These are phyloP conservation scores for Lomographa bimaculata DNA, from an alignment of 2,888 invertebrate species.

Conservation along the genomic window DNA sequence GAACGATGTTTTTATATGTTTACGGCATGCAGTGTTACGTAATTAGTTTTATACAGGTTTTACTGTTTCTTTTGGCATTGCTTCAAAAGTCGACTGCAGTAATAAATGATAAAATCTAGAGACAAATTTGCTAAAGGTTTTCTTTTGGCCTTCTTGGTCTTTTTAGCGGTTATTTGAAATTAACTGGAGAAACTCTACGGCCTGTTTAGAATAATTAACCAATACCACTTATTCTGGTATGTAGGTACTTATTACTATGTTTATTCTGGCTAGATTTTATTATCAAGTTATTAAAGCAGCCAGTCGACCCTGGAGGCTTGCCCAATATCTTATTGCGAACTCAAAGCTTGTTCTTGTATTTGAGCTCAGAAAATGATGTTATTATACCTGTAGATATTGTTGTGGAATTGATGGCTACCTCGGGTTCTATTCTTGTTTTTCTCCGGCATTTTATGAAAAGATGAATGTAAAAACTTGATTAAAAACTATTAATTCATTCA, in stretches of 20 bases:
- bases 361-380: constrained; percentile 15
- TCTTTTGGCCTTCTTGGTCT: no score
- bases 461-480: no score
- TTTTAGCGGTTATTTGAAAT: no score
- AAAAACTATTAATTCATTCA: no score
- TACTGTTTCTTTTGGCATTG: constrained; percentile 1
- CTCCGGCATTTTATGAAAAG: no score
- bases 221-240: background rate
- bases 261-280: constrained; percentile 14
- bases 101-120: no score
- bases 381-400: no score
- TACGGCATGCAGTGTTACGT: constrained; percentile 13
- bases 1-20: constrained; percentile 14
- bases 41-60: background rate
- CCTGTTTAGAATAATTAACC: background rate
- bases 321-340: constrained; percentile 23
- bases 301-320: constrained; percentile 30
- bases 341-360: constrained; percentile 16
- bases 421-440: no score
- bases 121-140: no score
- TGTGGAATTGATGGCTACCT: no score
- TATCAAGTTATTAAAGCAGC: constrained; percentile 29
- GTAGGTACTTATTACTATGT: constrained; percentile 4
- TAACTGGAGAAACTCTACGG: no score
- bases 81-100: constrained; percentile 10